These are phyloP conservation scores for Crax fasciolata DNA, from an alignment of 2,797 vertebrate species.

Conservation along the genomic window DNA sequence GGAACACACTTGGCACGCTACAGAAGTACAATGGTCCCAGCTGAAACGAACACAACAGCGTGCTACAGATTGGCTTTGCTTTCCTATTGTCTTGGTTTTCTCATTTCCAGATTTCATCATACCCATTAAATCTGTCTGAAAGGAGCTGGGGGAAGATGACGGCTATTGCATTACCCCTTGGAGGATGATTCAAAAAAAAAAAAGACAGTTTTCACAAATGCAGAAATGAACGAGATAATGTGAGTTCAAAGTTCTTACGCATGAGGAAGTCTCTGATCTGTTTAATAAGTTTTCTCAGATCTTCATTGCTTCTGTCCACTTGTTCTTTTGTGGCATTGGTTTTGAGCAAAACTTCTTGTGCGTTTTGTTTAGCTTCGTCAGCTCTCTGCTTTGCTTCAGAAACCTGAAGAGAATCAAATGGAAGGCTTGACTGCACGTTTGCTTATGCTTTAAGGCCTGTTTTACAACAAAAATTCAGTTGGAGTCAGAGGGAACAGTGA, in stretches of 20 bases:
- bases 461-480: conserved; percentile 9
- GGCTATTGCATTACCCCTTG: not conserved
- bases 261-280: conserved; percentile 96
- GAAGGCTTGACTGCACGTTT: not conserved
- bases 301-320: conserved; percentile 92
- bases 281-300: conserved; percentile 92
- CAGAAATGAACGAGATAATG: not conserved
- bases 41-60: not conserved
- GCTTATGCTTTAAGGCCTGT: not conserved
- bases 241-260: conserved; percentile 82
- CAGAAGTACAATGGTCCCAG: not conserved
- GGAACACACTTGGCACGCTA: not conserved
- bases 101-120: conserved; percentile 12
- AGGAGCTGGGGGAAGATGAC: not conserved
- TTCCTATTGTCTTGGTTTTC: conserved; percentile 6
- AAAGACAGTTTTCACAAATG: not conserved
- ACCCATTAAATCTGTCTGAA: not conserved
- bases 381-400: conserved; percentile 92
- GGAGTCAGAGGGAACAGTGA: not conserved
- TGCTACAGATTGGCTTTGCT: not conserved
- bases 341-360: conserved; percentile 91
- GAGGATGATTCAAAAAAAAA: not conserved
- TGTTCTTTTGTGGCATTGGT: conserved; percentile 92
- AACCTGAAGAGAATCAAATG: conserved; percentile 83
- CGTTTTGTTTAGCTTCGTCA: conserved; percentile 91